Evolutionary conservation across 2,113 vertebrate genomes (phyloP).

Genomic region (Xenopus laevis): DNA sequence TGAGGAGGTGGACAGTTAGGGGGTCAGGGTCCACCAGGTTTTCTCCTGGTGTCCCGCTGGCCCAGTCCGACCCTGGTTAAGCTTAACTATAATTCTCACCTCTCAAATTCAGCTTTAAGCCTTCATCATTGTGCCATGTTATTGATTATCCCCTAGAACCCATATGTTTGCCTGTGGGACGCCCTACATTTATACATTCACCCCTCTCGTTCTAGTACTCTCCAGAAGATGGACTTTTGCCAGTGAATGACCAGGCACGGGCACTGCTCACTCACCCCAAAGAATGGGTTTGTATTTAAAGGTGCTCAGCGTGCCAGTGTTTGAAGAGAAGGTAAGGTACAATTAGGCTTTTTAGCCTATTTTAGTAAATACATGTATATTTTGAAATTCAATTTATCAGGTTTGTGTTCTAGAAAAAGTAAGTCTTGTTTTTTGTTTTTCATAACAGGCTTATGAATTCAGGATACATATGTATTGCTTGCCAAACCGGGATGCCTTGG

Average conservation of each 20-base stretch:
- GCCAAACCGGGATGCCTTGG: constrained; percentile 53
- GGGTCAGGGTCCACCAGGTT: too few relatives aligned
- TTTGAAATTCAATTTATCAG: not conserved
- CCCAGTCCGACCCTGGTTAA: too few relatives aligned
- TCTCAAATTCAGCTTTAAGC: too few relatives aligned
- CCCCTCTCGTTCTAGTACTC: constrained; percentile 68
- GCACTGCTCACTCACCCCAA: constrained; percentile 76
- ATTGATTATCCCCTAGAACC: too few relatives aligned
- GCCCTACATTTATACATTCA: too few relatives aligned
- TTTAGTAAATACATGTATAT: not conserved
- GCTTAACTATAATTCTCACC: too few relatives aligned
- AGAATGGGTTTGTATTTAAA: constrained; percentile 91
- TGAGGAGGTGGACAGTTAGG: too few relatives aligned
- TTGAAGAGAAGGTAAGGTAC: constrained; percentile 77
- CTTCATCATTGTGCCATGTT: too few relatives aligned
- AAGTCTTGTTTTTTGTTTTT: not conserved
- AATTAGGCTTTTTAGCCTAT: too few relatives aligned
- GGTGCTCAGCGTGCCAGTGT: constrained; percentile 70
- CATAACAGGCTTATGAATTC: constrained; percentile 56
- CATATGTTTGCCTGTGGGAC: too few relatives aligned
- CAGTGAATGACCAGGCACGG: constrained; percentile 77
- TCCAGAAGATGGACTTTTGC: constrained; percentile 81
- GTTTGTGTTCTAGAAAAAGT: not conserved
- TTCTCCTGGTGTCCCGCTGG: too few relatives aligned
- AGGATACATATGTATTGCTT: constrained; percentile 58